Base-by-base conservation (phyloP, 2,797 vertebrate genomes). In the Heteromormyrus szaboi region DNA sequence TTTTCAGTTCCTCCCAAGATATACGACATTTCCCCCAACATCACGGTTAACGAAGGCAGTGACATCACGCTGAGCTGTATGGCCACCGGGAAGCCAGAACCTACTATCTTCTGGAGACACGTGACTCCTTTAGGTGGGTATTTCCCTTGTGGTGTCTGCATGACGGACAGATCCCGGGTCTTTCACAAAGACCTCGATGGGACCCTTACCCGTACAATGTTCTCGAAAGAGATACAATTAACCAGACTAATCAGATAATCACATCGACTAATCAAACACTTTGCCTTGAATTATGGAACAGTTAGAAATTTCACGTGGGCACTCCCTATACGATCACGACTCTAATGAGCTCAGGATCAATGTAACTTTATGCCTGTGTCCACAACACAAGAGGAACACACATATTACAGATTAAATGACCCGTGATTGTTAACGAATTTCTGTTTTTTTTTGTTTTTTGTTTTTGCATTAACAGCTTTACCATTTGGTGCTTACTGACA, bases 1-100 rank as follows among this genome's bases (percentile, higher is more conserved):
- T n/a, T 95, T 95, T 88, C 94, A 97, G 96, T 97, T 89, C 94
- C 96, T 48, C 96, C 96, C 56, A 96, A 96, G 94, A 97, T 97
- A 90, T 94, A 93, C 51, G 95, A 95, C 25, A 95, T 96, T 87
- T 96, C 96, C 11, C 90, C 51, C 1, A 94, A 96, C 91, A 93
- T 95, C 90, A 86, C 93, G 0, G 95, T 96, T 89, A 96, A 96
- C 0, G 96, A 97, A 93, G 96, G 96, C 7, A 96, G 94, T 90
- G 96, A 97, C 0, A 92, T 97, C 8, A 96, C 96, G 0, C 94
- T 97, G 41, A 92, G 93, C 88, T 97, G 96, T 79, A 90, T 96
- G 95, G 96, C 96, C 91, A 95, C 93, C 0, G 96, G 96, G 9
- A 96, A 96, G 33, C 96, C 96, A 2, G 96, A 96, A 89, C 96